A percentile compares a stretch with the other conserved stretches of the same genome.
Conservation (phyloP, 1,140 invertebrate species). For the Nasonia vitripennis region DNA sequence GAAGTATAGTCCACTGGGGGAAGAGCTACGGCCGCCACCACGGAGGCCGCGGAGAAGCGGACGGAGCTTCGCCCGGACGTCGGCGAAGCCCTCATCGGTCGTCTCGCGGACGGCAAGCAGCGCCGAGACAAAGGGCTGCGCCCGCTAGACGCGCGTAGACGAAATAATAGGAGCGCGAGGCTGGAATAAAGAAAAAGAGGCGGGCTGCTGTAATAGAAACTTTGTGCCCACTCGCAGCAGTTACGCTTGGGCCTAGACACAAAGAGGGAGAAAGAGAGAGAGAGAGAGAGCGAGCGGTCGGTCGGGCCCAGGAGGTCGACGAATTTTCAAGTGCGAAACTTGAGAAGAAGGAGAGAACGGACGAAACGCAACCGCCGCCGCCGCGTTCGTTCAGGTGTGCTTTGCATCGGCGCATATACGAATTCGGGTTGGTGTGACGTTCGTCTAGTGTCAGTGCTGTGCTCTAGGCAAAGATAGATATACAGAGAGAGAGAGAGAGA, state of each 20-base stretch:
- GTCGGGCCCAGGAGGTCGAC: neutral
- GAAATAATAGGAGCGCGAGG: conserved; percentile 1
- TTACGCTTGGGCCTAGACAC: neutral
- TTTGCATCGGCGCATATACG: neutral
- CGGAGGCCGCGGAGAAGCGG: conserved; percentile 3
- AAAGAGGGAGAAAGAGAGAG: neutral
- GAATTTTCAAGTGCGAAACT: conserved; percentile 29
- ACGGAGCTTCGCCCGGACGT: conserved; percentile 13
- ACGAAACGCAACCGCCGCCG: neutral
- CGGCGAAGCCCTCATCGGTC: conserved; percentile 1
- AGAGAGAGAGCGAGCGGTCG: no score
- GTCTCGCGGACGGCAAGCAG: neutral
- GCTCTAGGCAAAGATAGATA: neutral
- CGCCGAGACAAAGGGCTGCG: neutral
- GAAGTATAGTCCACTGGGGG: no score
- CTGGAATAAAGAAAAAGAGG: no score
- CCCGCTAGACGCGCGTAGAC: conserved; percentile 23
- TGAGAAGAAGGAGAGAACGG: neutral
- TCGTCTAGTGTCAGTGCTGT: neutral
- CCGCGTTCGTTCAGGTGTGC: neutral
- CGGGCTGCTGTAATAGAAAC: neutral
- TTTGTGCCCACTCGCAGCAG: neutral
- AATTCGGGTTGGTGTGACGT: neutral
- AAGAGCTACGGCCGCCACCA: neutral
- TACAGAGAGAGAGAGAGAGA: neutral